Evolutionary conservation across 1,140 invertebrate genomes (phyloP), one percentile per base, ranked within the genome.

Genomic region (Neodiprion lecontei): DNA sequence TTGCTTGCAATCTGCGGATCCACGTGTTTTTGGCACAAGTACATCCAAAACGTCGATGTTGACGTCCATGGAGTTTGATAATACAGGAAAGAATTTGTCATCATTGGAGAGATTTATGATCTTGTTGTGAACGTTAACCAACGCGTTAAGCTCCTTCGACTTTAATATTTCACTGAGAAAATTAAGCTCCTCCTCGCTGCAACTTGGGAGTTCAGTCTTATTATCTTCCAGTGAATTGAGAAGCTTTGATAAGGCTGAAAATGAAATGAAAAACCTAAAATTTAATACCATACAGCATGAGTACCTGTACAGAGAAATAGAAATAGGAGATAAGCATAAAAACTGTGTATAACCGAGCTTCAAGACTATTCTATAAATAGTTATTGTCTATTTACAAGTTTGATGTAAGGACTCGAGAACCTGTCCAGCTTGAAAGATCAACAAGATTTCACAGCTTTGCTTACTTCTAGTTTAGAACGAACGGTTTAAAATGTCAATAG

Each of bases 51-150:
- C 94, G 81, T 96, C 95, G 48, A 92, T 81, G 23, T 92, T 90
- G 66, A 94, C 92, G 80, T 96, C 93, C 91, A 95, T 94, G 1
- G 94, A 92, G 86, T 95, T 95, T 47, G 95, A 96, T 0, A 96
- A 87, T 11, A 95, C 88, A 0, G 95, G 95, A 78, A 93, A 94
- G 80, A 95, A 92, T 76, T 94, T 93, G 76, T 96, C 95, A 89
- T 95, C 94, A 76, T 94, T 93, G n/a, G 93, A 92, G 88, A 95
- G 94, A 79, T 91, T 92, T 23, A 94, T 87, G 79, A 97, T 96
- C 87, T 95, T 95, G 82, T 96, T 96, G 82, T 97, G 95, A 72
- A 97, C 95, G 87, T 96, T 94, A 40, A 97, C 95, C 71, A 97
- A 87, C 21, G 96, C 95, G 88, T 97, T 94, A 0, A 97, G 89